Evolutionary conservation across 2,888 invertebrate genomes (phyloP).

Genomic region (Melieria omissa): DNA sequence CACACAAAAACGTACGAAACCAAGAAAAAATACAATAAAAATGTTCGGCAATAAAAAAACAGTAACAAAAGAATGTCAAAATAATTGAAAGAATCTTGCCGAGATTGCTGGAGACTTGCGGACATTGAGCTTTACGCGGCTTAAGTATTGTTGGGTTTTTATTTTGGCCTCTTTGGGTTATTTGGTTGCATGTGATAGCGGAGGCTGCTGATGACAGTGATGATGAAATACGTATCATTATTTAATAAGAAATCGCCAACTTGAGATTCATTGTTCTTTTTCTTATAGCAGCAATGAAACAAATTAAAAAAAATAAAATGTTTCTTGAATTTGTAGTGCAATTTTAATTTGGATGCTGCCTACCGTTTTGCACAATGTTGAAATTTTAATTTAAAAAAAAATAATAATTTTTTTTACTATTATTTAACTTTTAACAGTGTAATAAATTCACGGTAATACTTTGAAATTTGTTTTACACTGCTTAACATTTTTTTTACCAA

Average conservation of each 20-base stretch:
- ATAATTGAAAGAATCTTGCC: background rate
- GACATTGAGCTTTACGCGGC: conserved; percentile 30
- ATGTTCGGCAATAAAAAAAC: background rate
- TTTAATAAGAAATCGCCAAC: background rate
- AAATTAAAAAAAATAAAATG: too few relatives aligned
- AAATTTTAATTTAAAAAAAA: too few relatives aligned
- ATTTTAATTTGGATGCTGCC: too few relatives aligned
- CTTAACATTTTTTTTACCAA: too few relatives aligned
- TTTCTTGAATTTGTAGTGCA: too few relatives aligned
- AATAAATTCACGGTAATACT: too few relatives aligned
- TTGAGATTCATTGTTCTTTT: too few relatives aligned
- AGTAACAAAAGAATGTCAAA: background rate
- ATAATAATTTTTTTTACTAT: too few relatives aligned
- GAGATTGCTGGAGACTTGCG: conserved; percentile 31
- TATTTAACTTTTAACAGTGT: too few relatives aligned
- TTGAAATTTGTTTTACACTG: too few relatives aligned
- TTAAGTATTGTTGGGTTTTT: background rate
- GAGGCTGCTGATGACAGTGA: background rate
- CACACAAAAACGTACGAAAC: background rate
- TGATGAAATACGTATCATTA: conserved; percentile 21
- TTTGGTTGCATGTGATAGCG: conserved; percentile 3
- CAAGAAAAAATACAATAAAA: background rate
- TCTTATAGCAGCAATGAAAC: too few relatives aligned
- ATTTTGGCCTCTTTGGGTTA: background rate
- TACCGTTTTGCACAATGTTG: too few relatives aligned